Percentiles rank a stretch among this genome's conserved stretches.
Conservation (phyloP, 1,140 invertebrate species). For the Eubasilissa regina region DNA sequence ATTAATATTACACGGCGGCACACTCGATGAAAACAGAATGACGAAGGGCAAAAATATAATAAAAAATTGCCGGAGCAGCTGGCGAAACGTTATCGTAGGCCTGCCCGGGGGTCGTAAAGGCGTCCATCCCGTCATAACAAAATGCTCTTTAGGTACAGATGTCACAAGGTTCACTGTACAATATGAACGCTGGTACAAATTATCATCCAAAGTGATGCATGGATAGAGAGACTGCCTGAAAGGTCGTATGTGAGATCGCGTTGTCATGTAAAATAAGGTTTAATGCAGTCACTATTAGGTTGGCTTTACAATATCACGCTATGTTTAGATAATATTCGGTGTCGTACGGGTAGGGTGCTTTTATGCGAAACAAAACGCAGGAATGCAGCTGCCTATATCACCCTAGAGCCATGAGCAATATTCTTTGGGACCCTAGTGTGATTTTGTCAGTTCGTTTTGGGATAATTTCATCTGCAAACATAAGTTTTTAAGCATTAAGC, state of each 20-base stretch:
- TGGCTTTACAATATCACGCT: conserved; percentile 8
- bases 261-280: conserved; percentile 21
- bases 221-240: neutral
- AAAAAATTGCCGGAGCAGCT: conserved; percentile 34
- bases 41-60: conserved; percentile 34
- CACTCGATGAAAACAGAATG: conserved; percentile 41
- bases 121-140: neutral
- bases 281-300: conserved; percentile 14
- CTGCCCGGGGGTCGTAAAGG: neutral
- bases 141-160: neutral
- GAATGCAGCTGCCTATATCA: conserved; percentile 26
- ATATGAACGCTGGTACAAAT: neutral
- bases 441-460: conserved; percentile 16
- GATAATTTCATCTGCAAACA: neutral
- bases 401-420: neutral
- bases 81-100: conserved; percentile 1
- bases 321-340: neutral
- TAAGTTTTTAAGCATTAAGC: too few relatives aligned
- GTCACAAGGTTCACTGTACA: conserved; percentile 1
- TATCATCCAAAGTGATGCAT: conserved; percentile 11
- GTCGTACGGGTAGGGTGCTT: neutral
- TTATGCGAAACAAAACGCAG: conserved; percentile 3
- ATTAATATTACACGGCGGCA: conserved; percentile 36
- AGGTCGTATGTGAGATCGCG: neutral
- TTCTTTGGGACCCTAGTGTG: conserved; percentile 11